These are phyloP conservation scores for Lycocerus yunnanus DNA, from an alignment of 2,888 invertebrate species.

Conservation along the genomic window DNA sequence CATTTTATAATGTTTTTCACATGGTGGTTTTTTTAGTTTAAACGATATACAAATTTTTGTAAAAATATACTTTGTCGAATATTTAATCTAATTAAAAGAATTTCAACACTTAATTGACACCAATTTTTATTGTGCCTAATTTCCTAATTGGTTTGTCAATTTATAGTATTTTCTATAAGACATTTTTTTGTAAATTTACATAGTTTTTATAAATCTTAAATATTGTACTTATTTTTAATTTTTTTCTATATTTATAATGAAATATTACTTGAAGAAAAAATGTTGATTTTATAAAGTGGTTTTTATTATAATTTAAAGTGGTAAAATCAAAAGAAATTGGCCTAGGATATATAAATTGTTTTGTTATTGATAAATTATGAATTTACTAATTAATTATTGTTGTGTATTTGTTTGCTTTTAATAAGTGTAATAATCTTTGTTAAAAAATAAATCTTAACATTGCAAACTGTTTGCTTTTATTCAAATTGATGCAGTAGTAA, in stretches of 20 bases:
- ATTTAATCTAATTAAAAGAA: too few relatives aligned
- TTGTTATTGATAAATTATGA: neutral
- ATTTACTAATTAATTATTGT: neutral
- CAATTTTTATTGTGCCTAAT: neutral
- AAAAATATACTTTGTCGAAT: neutral
- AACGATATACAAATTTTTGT: neutral
- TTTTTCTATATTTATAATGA: neutral
- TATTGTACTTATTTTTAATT: neutral
- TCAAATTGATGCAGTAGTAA: neutral
- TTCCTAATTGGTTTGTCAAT: neutral
- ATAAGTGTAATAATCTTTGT: neutral
- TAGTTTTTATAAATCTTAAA: neutral
- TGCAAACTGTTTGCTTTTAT: neutral
- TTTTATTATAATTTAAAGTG: neutral
- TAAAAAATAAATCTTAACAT: neutral
- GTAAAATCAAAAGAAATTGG: neutral
- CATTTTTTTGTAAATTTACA: neutral
- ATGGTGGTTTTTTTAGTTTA: neutral
- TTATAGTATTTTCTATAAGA: neutral
- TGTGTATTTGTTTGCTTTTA: neutral
- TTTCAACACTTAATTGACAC: neutral
- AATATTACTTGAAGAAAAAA: neutral
- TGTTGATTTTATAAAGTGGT: neutral
- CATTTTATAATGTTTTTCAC: neutral
- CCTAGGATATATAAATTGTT: neutral